Conservation (phyloP, 2,888 invertebrate species). For the Thalpophila matura region DNA sequence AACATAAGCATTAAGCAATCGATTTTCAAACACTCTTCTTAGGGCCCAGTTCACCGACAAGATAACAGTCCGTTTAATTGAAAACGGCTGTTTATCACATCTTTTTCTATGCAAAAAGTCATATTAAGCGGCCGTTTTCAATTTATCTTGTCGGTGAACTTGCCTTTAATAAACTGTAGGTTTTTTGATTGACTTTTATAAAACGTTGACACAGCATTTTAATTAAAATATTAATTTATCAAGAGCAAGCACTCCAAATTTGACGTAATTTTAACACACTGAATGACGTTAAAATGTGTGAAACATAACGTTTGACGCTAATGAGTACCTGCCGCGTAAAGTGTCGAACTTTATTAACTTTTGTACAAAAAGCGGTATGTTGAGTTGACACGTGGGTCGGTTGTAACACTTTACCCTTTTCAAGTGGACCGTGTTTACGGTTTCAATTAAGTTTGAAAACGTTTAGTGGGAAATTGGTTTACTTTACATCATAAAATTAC, state of each 20-base stretch:
- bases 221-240: constrained; percentile 43
- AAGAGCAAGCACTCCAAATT: constrained; percentile 12
- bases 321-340: constrained; percentile 25
- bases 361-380: constrained; percentile 16
- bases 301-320: constrained; percentile 15
- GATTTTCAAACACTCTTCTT: no score
- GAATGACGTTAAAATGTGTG: constrained; percentile 26
- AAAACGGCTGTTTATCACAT: no score
- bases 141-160: no score
- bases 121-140: no score
- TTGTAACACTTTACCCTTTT: neutral
- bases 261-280: constrained; percentile 33
- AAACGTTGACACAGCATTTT: neutral
- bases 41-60: no score
- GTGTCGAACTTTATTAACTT: constrained; percentile 39
- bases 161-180: neutral
- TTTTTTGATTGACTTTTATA: neutral
- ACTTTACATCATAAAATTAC: no score
- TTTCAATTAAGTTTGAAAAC: neutral
- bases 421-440: neutral
- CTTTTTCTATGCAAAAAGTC: no score
- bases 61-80: no score
- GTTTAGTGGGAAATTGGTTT: neutral
- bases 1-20: no score
- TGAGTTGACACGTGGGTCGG: neutral